Base-by-base conservation (phyloP, 2,888 invertebrate species). In the Celastrina argiolus region DNA sequence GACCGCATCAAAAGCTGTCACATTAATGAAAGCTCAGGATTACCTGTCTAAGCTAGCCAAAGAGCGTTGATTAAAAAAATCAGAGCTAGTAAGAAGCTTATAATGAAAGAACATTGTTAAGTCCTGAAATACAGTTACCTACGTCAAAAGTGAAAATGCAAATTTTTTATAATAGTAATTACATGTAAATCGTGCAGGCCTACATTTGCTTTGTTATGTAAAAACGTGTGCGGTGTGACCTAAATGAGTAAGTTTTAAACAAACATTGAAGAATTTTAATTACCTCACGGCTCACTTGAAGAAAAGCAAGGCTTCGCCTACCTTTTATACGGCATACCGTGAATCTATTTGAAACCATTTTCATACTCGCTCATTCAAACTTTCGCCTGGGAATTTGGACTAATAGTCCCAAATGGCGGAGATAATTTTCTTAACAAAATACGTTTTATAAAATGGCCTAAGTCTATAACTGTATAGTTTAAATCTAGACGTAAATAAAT, bases 231-330 rank as follows among this genome's bases (percentile, higher is more conserved):
- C 51, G 22, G 51, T 22, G 51, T 12, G 51, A 51, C 51, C 51
- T 51, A 51, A 22, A 22, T 51, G 26, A 51, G 26, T 51, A 51
- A 51, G 22, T 51, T 51, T 36, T 51, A 26, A 51, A 51, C 51
- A 51, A 51, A 51, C 51, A 22, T 51, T 51, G 51, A 51, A 51
- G 22, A 51, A 51, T 51, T 51, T 51, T 51, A 51, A 51, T 51
- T 22, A 51, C 51, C 22, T 51, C 22, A 51, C 22, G 14, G 22
- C 51, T 51, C 22, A 26, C 51, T 51, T 51, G 22, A 51, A 51
- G 22, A 51, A 51, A 51, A 22, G 51, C 22, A 26, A 51, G 12
- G 22, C 22, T 22, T 22, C 4, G 7, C 31, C 31, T 12, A 51
- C 51, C 12, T 22, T 12, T 51, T 45, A 16, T 2, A 45, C 45